Percentiles rank a stretch among this genome's conserved stretches.
These are phyloP conservation scores for Danio aesculapii DNA, from an alignment of 2,797 vertebrate species.

Conservation along the genomic window DNA sequence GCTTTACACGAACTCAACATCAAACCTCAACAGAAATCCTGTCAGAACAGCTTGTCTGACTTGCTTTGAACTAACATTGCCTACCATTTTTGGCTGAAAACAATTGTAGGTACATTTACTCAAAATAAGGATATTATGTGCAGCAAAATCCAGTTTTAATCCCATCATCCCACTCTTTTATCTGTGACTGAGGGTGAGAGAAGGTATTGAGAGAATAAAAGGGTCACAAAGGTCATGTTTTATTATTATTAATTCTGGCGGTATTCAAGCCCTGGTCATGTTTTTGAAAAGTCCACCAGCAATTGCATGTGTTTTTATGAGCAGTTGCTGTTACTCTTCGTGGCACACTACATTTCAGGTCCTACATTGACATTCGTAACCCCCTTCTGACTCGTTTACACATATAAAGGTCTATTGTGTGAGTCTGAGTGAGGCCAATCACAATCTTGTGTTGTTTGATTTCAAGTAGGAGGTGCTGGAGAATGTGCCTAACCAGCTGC, in stretches of 20 bases:
- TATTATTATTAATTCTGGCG: neutral
- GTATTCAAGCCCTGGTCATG: neutral
- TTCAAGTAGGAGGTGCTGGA: slow-evolving; percentile 48
- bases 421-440: slow-evolving; percentile 32
- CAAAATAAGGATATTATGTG: neutral
- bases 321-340: neutral
- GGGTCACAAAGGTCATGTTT: neutral
- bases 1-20: slow-evolving; percentile 36
- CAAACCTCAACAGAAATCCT: slow-evolving; percentile 31
- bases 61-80: slow-evolving; percentile 38
- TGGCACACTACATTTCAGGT: neutral
- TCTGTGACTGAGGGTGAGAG: slow-evolving; percentile 8
- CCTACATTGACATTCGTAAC: slow-evolving; percentile 20
- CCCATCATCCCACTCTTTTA: neutral
- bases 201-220: slow-evolving; percentile 2
- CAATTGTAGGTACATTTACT: neutral
- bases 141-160: slow-evolving; percentile 9
- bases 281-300: slow-evolving; percentile 9
- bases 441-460: slow-evolving; percentile 36
- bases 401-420: slow-evolving; percentile 54
- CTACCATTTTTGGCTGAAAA: neutral
- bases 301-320: neutral
- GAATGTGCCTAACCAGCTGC: slow-evolving; percentile 50
- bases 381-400: slow-evolving; percentile 23
- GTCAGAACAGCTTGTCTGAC: slow-evolving; percentile 33